Evolutionary conservation across 2,888 invertebrate genomes (phyloP), one percentile per base, ranked within the genome.

Genomic region (Rotaria sp.): DNA sequence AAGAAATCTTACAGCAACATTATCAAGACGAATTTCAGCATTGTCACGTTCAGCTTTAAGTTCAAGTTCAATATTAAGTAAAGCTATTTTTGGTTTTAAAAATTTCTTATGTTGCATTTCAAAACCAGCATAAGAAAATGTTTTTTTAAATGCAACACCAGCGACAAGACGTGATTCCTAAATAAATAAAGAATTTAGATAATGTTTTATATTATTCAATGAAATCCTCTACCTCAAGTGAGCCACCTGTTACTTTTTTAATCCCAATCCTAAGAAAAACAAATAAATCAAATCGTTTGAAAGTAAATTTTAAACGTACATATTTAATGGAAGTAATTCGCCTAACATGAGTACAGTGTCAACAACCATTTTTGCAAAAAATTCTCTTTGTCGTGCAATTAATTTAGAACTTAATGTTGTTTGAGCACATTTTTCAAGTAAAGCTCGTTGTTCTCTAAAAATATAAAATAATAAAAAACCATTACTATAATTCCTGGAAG

Each of bases 51-150:
- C 99, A 0, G 99, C 96, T 91, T 99, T 99, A 89, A 99, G 92
- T 92, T 99, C 99, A 88, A 99, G 92, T 91, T 99, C 99, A 88
- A 99, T 96, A 90, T 99, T 99, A 15, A 99, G 93, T 55, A 99
- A 91, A 0, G 98, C 98, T 88, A 99, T 97, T 92, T 95, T 96
- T 89, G 96, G 96, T 11, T 84, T 84, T 88, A 94, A 93, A 90
- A 98, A 99, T 41, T 93, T 93, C 92, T 99, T 99, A 1, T 96
- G 97, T 90, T 99, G 99, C 99, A 99, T 99, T 92, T 99, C 98
- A 91, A 99, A 99, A 21, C 99, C 99, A 88, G 99, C 99, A 90
- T 99, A 99, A 0, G 97, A 97, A 93, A 99, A 99, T 0, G 99
- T 98, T 92, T 99, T 99, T 92, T 99, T 98, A 92, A 99, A 99